phyloP scores from a whole-genome alignment of 2,797 vertebrate species.

The Tolypeutes matacus region DNA sequence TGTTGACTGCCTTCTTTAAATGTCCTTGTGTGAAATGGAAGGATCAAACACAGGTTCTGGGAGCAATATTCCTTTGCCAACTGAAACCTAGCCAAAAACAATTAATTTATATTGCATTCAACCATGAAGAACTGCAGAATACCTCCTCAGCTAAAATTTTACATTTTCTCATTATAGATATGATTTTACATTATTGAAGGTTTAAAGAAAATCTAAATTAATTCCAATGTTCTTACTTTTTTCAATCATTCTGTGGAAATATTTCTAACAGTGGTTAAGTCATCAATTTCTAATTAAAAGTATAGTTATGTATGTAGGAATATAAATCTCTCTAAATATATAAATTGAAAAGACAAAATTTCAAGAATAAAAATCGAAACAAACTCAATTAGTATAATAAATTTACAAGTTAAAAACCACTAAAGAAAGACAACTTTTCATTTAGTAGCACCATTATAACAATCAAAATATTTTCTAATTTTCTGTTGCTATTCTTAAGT shows the following conservation, averaged over 20 bases:
- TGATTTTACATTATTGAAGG: background rate
- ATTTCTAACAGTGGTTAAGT: constrained; percentile 13
- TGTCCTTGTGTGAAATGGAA: constrained; percentile 62
- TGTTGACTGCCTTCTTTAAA: constrained; percentile 65
- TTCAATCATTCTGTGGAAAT: background rate
- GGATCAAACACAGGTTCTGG: constrained; percentile 48
- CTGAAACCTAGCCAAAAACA: constrained; percentile 64
- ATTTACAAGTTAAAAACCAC: background rate
- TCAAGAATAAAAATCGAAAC: constrained; percentile 47
- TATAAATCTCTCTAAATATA: constrained; percentile 41
- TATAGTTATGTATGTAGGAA: background rate
- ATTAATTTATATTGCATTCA: constrained; percentile 68
- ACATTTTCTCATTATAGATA: constrained; percentile 9
- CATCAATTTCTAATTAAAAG: background rate
- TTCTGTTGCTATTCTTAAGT: background rate
- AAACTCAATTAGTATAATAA: background rate
- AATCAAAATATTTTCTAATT: constrained; percentile 39
- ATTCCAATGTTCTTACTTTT: background rate
- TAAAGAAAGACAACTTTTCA: constrained; percentile 36
- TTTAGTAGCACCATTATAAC: background rate
- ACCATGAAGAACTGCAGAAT: constrained; percentile 32
- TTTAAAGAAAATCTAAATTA: constrained; percentile 20
- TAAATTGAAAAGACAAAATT: constrained; percentile 36
- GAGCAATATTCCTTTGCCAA: constrained; percentile 72
- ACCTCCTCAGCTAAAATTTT: constrained; percentile 42